Conservation (phyloP, 2,888 invertebrate genomes). For the Synanthedon vespiformis region DNA sequence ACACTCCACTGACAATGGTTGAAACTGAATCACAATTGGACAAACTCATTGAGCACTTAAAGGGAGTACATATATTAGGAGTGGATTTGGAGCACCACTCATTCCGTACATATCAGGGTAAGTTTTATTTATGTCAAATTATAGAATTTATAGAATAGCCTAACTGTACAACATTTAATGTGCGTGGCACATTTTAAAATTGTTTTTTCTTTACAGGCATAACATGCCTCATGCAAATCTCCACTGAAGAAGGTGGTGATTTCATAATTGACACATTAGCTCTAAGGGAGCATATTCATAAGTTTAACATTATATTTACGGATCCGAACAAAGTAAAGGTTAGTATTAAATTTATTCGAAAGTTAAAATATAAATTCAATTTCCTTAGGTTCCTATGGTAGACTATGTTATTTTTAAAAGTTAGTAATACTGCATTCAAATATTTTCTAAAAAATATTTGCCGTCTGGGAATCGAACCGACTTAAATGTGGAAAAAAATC, state of each 20-base stretch:
- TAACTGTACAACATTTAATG: neutral
- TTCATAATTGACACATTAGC: constrained; percentile 90
- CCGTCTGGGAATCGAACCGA: no score
- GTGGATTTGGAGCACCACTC: constrained; percentile 95
- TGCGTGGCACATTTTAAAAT: neutral
- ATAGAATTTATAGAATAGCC: no score
- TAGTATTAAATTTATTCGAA: constrained; percentile 3
- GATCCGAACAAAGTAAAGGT: constrained; percentile 92
- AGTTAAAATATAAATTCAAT: neutral
- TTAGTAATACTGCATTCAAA: no score
- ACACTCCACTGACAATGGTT: constrained; percentile 78
- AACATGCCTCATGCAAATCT: constrained; percentile 96
- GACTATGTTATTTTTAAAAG: no score
- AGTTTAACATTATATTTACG: constrained; percentile 90
- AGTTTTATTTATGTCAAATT: neutral
- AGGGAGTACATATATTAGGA: constrained; percentile 79
- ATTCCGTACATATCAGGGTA: constrained; percentile 90
- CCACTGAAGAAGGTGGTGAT: constrained; percentile 79
- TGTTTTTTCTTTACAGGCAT: constrained; percentile 55
- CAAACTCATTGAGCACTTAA: constrained; percentile 75
- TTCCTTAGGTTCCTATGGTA: no score
- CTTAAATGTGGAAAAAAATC: no score
- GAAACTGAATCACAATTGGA: constrained; percentile 74
- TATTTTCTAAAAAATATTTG: no score
- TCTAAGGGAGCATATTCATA: constrained; percentile 83